These are phyloP conservation scores for Amphipoea oculea DNA, from an alignment of 2,888 invertebrate species.

Conservation along the genomic window DNA sequence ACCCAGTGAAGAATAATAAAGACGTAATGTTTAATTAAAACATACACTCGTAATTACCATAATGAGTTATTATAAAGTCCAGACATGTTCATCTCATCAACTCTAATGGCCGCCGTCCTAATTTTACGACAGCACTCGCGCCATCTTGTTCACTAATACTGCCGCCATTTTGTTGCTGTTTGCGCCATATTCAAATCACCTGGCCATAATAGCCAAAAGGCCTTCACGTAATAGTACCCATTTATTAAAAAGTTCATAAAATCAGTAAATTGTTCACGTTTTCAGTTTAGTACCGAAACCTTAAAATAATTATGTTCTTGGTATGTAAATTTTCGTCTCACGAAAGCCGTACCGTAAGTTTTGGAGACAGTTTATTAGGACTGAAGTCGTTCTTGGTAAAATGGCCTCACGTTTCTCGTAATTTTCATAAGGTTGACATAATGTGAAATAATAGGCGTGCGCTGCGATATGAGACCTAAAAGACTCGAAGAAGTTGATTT, in stretches of 20 bases:
- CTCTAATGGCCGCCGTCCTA: slow-evolving; percentile 47
- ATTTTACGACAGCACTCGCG: slow-evolving; percentile 45
- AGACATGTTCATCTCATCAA: slow-evolving; percentile 56
- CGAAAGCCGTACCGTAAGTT: slow-evolving; percentile 45
- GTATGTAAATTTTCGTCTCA: slow-evolving; percentile 53
- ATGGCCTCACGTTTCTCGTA: slow-evolving; percentile 43
- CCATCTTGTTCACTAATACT: slow-evolving; percentile 56
- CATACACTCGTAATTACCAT: slow-evolving; percentile 41
- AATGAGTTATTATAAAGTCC: slow-evolving; percentile 57
- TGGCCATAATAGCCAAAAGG: slow-evolving; percentile 43
- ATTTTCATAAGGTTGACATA: slow-evolving; percentile 52
- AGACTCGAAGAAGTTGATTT: slow-evolving; percentile 25
- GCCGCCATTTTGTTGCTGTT: slow-evolving; percentile 57
- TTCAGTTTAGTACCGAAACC: slow-evolving; percentile 43
- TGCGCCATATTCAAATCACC: slow-evolving; percentile 61
- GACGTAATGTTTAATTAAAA: slow-evolving; percentile 41
- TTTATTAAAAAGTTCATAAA: slow-evolving; percentile 64
- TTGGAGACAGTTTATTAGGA: slow-evolving; percentile 39
- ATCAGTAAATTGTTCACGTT: slow-evolving; percentile 59
- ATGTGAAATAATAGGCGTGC: slow-evolving; percentile 38
- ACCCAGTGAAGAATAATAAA: slow-evolving; percentile 31
- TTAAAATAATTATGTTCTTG: slow-evolving; percentile 57
- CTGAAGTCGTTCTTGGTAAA: slow-evolving; percentile 34
- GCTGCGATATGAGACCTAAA: slow-evolving; percentile 8
- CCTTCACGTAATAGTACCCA: slow-evolving; percentile 42